These are phyloP conservation scores for Cotesia typhae DNA, from an alignment of 1,140 invertebrate genomes.

Conservation along the genomic window DNA sequence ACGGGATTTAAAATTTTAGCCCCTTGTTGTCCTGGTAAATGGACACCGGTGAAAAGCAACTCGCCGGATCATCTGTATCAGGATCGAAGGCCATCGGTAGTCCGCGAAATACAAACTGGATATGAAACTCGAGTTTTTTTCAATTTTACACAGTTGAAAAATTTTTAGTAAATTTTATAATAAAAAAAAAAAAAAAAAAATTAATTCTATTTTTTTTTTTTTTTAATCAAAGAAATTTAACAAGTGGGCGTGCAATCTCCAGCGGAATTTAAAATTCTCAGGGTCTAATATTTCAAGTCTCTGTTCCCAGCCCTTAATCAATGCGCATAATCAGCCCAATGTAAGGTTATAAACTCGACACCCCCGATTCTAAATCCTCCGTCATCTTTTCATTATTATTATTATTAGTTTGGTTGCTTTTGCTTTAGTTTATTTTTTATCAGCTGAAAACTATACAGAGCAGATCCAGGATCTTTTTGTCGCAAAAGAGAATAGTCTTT, in stretches of 20 bases:
- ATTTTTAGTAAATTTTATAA: neutral
- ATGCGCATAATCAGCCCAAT: slow-evolving; percentile 52
- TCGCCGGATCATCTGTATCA: slow-evolving; percentile 4
- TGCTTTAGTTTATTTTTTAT: slow-evolving; percentile 24
- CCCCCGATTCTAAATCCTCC: slow-evolving; percentile 38
- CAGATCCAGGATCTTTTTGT: slow-evolving; percentile 47
- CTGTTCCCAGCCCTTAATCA: slow-evolving; percentile 47
- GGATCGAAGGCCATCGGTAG: slow-evolving; percentile 9
- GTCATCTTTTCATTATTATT: slow-evolving; percentile 33
- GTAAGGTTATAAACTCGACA: slow-evolving; percentile 40
- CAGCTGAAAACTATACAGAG: slow-evolving; percentile 50
- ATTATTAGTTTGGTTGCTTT: neutral
- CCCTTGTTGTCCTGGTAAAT: slow-evolving; percentile 38
- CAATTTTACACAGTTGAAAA: no score
- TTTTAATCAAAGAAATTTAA: slow-evolving; percentile 20
- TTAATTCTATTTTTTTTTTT: slow-evolving; percentile 37
- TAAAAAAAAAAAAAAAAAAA: neutral
- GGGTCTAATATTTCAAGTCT: slow-evolving; percentile 41
- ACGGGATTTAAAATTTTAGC: slow-evolving; percentile 24
- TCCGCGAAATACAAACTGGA: neutral
- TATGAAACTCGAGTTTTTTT: neutral
- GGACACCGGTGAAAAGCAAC: slow-evolving; percentile 36
- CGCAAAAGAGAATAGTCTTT: slow-evolving; percentile 46
- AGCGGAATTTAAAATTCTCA: neutral
- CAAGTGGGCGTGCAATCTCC: slow-evolving; percentile 40